Evolutionary conservation across 2,113 vertebrate species (phyloP), one percentile per base, ranked within the genome.

Genomic region (Oncorhynchus kisutch): DNA sequence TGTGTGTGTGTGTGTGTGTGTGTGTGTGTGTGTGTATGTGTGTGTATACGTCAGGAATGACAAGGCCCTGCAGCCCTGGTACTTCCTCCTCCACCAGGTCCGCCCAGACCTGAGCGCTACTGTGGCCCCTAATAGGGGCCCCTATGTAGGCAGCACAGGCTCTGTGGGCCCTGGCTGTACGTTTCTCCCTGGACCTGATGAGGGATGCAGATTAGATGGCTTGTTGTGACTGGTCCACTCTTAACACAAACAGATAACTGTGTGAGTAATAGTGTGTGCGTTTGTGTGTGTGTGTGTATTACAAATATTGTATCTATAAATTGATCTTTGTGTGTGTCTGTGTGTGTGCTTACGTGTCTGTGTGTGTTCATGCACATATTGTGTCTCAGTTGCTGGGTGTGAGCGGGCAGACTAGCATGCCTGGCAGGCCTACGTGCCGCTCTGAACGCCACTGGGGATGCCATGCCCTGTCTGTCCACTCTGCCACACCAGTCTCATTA

Each of bases 221-320:
- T 59, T 89, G 86, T 90, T 92, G 75, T 91, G 87, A 68, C 88
- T 87, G 65, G 22, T 34, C 51, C 67, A 45, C 67, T 7, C 64
- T 18, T 5, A 81, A 76, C 73, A 31, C 70, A 39, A 75, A 78
- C 67, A 39, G 67, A 70, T 34, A 75, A 74, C 18, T 27, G 70
- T 68, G 75, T 73, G 49, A 62, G 34, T 45, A 45, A 45, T 45
- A 51, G 65, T 71, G 16, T 70, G 68, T 48, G 9, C 2, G 39
- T 49, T 8, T 45, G 34, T 45, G 68, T 14, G 34, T 48, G 34
- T 48, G 39, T 45, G 39, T 45, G 39, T 45, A 2, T 45, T 45
- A 22, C 16, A 62, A 75, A 24, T 78, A 45, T 45, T 45, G 39
- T 45, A 45, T 45, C 39, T 45, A 0, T n/a, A 39, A 45, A 4